phyloP scores from a whole-genome alignment of 2,113 vertebrate genomes.

The Mola mola region DNA sequence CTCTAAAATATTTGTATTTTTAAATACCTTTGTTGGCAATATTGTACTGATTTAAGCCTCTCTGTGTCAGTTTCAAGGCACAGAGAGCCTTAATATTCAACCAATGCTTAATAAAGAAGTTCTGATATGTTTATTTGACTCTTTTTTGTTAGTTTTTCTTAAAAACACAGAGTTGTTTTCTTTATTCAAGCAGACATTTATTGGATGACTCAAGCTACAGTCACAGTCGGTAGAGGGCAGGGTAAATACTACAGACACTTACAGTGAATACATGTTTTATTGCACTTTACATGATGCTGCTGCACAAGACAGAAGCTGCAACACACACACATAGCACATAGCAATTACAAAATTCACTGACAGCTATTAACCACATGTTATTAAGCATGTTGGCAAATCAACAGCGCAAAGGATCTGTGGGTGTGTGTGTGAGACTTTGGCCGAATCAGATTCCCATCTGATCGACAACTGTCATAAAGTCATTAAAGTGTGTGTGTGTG shows the following conservation, averaged over 20 bases:
- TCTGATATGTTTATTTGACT: constrained; percentile 42
- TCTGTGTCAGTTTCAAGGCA: constrained; percentile 1
- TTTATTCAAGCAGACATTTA: constrained; percentile 63
- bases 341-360: constrained; percentile 12
- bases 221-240: constrained; percentile 38
- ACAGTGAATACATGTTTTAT: constrained; percentile 25
- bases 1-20: constrained; percentile 69
- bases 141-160: background rate
- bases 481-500: constrained; percentile 36
- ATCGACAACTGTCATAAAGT: constrained; percentile 70
- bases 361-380: constrained; percentile 20
- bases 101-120: constrained; percentile 67
- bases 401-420: background rate
- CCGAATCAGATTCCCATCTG: constrained; percentile 83
- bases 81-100: constrained; percentile 18
- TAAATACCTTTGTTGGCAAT: constrained; percentile 57
- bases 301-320: constrained; percentile 24
- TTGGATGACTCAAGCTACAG: constrained; percentile 21
- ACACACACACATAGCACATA: constrained; percentile 19
- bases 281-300: constrained; percentile 35
- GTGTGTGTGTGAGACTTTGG: constrained; percentile 63
- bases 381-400: background rate
- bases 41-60: constrained; percentile 45
- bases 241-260: constrained; percentile 30
- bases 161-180: background rate